Conservation (phyloP, 2,888 invertebrate genomes). For the Terebella lapidaria region DNA sequence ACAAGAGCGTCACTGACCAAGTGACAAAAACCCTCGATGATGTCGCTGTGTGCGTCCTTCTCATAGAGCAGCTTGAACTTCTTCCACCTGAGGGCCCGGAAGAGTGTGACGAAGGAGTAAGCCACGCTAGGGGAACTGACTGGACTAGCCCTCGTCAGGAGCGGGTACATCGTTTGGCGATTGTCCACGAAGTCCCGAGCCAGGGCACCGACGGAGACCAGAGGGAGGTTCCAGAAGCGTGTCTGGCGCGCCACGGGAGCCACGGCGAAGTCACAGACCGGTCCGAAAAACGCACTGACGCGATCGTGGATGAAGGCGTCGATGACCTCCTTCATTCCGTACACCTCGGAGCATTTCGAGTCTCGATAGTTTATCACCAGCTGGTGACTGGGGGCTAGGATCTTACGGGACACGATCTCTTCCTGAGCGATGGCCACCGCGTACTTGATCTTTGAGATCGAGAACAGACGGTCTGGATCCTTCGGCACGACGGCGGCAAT, state of each 20-base stretch:
- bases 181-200: slow-evolving; percentile 40
- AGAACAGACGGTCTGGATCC: slow-evolving; percentile 9
- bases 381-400: neutral
- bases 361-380: slow-evolving; percentile 29
- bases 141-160: slow-evolving; percentile 62
- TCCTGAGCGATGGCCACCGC: slow-evolving; percentile 10
- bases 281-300: slow-evolving; percentile 43
- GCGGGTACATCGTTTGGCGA: slow-evolving; percentile 61
- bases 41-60: slow-evolving; percentile 60
- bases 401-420: neutral
- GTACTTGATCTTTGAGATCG: slow-evolving; percentile 3
- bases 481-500: slow-evolving; percentile 12
- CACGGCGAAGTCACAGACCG: slow-evolving; percentile 62
- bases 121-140: slow-evolving; percentile 33
- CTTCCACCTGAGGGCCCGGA: slow-evolving; percentile 60
- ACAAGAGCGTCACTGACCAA: slow-evolving; percentile 72
- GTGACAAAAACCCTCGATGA: slow-evolving; percentile 67
- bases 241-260: slow-evolving; percentile 84
- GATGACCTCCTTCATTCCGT: slow-evolving; percentile 36
- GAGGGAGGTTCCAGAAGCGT: slow-evolving; percentile 82
- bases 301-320: slow-evolving; percentile 28
- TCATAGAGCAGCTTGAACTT: slow-evolving; percentile 73
- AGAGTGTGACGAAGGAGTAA: slow-evolving; percentile 17
- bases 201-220: slow-evolving; percentile 64
- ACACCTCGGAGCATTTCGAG: slow-evolving; percentile 33